Conservation (phyloP, 1,140 invertebrate species). For the Euwallacea fornicatus region DNA sequence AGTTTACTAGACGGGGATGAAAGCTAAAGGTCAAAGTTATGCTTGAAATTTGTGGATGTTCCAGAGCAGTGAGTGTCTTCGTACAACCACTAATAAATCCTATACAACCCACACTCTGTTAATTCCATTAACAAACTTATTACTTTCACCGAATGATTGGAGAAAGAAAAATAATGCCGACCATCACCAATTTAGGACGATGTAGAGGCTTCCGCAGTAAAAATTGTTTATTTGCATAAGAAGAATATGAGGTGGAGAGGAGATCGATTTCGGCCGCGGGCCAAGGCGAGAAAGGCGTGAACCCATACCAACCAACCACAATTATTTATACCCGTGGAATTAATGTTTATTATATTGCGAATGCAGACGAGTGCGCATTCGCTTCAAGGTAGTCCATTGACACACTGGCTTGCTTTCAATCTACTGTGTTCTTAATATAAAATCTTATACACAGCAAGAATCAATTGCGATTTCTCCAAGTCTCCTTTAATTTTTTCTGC, state of each 20-base stretch:
- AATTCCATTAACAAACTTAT: neutral
- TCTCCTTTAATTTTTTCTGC: conserved; percentile 5
- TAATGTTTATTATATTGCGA: conserved; percentile 28
- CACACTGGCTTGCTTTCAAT: conserved; percentile 53
- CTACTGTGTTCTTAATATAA: conserved; percentile 52
- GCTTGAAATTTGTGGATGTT: too few species aligned
- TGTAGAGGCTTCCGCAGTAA: conserved; percentile 1
- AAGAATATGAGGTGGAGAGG: conserved; percentile 10
- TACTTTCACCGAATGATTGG: conserved; percentile 15
- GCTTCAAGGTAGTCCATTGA: conserved; percentile 45
- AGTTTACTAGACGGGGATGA: too few species aligned
- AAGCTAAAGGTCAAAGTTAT: too few species aligned
- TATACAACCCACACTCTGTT: too few species aligned
- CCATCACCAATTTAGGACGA: conserved; percentile 13
- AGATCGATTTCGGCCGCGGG: conserved; percentile 2
- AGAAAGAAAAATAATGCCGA: conserved; percentile 15
- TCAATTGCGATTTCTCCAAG: conserved; percentile 34
- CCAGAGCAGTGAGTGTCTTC: too few species aligned
- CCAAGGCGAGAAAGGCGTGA: conserved; percentile 19
- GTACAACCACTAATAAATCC: too few species aligned
- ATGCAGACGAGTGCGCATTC: conserved; percentile 34
- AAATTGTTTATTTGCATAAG: conserved; percentile 8
- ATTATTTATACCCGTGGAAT: conserved; percentile 39
- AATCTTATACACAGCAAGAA: conserved; percentile 48
- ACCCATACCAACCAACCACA: neutral